Evolutionary conservation across 2,888 invertebrate species (phyloP), one percentile per base, ranked within the genome.

Genomic region (Margaritifera margaritifera): DNA sequence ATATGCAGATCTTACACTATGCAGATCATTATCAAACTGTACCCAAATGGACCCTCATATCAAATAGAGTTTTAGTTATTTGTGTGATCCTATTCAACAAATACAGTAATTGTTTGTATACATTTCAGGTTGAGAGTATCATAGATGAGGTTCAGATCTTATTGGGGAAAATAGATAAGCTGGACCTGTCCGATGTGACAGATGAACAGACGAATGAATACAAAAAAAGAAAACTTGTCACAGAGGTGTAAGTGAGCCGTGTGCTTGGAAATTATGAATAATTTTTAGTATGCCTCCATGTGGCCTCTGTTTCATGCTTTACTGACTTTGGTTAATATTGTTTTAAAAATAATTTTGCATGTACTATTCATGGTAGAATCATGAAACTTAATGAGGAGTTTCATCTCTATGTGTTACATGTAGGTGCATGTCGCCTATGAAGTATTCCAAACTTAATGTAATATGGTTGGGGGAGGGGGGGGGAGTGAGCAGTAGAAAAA

Each of bases 151-250:
- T 96, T 0, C 94, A 94, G 87, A 91, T 92, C 56, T 92, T 95
- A 85, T 90, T 98, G 65, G 91, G 92, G 79, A 91, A 92, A 79
- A 92, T 98, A 18, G 91, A 92, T 60, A 91, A 92, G 55, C 72
- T 84, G 42, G 74, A 81, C 6, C 64, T 86, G 59, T 86, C 85
- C 51, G 84, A 78, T 61, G 78, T 91, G 4, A 80, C 84, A 0
- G 94, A 95, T 55, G 93, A 93, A 83, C 90, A 94, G 18, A 94
- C 94, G 71, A 75, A 80, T 77, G 98, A 98, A 74, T 96, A 95
- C 86, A 99, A 98, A 89, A 99, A 98, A 90, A 92, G 99, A 76
- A 99, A 99, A 90, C 91, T 99, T 0, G 92, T 99, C 0, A 94
- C 94, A 88, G 97, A 98, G 91, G 93, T 94, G 83, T 91, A 81